Evolutionary conservation across 2,888 invertebrate species (phyloP), one percentile per base, ranked within the genome.

Genomic region (Eremobia ochroleuca): DNA sequence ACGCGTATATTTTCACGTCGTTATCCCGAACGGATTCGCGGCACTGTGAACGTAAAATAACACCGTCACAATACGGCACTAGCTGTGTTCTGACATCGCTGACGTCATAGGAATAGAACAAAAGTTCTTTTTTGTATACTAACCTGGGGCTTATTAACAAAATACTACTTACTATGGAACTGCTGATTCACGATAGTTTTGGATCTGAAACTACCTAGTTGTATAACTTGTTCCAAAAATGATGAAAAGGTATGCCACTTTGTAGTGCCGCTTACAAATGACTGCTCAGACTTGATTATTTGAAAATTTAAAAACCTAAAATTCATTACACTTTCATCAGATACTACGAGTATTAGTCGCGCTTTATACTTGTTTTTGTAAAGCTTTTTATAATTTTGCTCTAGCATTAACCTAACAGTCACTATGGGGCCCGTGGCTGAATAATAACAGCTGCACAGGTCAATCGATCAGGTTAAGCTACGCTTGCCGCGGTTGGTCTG

Each of bases 1-100:
- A 37, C 58, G n/a, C 58, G 61, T 55, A 76, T 85, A 66, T 81
- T 84, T 81, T 67, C 70, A 66, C 69, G 34, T 85, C 72, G 73
- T 85, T 81, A 81, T 76, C 43, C 70, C 62, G 81, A 70, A 62
- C 40, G 34, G 72, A 59, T 77, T 69, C 52, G 28, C 49, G 21
- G 34, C n/a, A 64, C 80, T 15, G 28, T 34, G 6, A 5, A 62
- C 37, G 59, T 55, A 46, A 37, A 67, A 68, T 52, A 79, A 59
- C 67, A 67, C 25, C 64, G 40, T 13, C 68, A 34, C 55, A 61
- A 11, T 73, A 37, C 49, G 25, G 65, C 13, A 28, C 55, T 34
- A 59, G 59, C 65, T 18, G 64, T 25, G 28, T 25, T n/a, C 46
- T 25, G 28, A 28, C 55, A 28, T 52, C 34, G 25, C 34, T 25